Evolutionary conservation across 53 echinoderm and acorn worm genomes (phyloP).

Genomic region (Hippasteria phrygiana): DNA sequence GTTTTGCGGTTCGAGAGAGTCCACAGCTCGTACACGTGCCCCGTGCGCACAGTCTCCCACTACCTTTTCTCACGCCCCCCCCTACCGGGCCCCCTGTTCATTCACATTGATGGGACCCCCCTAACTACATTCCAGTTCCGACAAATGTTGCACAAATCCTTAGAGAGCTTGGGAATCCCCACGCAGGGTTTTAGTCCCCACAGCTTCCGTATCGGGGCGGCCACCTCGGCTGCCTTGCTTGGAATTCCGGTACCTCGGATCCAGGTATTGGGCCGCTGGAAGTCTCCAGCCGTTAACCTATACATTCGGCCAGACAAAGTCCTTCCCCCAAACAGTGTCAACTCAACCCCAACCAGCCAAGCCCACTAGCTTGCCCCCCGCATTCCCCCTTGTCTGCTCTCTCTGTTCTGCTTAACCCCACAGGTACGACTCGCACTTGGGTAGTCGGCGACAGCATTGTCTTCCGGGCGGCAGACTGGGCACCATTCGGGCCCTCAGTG

Average conservation of each 20-base stretch:
- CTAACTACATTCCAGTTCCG: slow-evolving; percentile 10
- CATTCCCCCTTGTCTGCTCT: not conserved
- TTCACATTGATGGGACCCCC: slow-evolving; percentile 18
- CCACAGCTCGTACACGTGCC: not conserved
- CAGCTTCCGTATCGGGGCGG: slow-evolving; percentile 19
- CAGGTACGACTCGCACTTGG: slow-evolving; percentile 11
- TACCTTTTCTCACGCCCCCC: not conserved
- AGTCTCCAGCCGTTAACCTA: not conserved
- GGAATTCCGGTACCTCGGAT: not conserved
- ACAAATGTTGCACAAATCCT: not conserved
- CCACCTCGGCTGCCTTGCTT: slow-evolving; percentile 7
- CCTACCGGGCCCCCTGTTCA: not conserved
- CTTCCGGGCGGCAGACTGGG: not conserved
- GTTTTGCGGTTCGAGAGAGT: not conserved
- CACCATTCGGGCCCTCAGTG: not conserved
- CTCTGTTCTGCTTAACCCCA: not conserved
- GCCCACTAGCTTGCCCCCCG: not conserved
- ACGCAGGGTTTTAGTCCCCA: not conserved
- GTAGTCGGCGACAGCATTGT: slow-evolving; percentile 14
- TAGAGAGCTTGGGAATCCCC: not conserved
- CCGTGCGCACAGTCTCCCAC: not conserved
- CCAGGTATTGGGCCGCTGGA: slow-evolving; percentile 18
- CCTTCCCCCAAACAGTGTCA: too few species aligned
- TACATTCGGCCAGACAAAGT: not conserved
- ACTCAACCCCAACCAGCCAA: not conserved